Evolutionary conservation across 1,140 invertebrate species (phyloP).

Genomic region (Leptinotarsa lineolata): DNA sequence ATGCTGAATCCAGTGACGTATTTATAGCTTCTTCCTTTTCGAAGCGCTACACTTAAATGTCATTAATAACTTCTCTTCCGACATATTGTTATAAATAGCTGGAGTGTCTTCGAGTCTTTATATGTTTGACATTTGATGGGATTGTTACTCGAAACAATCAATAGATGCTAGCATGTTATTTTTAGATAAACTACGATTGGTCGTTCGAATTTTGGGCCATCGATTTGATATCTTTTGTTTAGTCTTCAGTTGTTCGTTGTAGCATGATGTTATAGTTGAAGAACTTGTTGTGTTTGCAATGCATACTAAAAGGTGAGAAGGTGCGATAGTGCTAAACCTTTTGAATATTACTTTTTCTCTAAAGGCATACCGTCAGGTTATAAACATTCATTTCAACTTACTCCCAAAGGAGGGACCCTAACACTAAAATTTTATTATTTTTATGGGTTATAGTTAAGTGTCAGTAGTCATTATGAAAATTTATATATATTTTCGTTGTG

Average conservation of each 20-base stretch:
- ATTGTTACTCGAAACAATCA: conserved; percentile 10
- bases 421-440: too few relatives aligned
- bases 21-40: background rate
- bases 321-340: too few relatives aligned
- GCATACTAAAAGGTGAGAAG: too few relatives aligned
- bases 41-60: conserved; percentile 13
- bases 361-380: too few relatives aligned
- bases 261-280: background rate
- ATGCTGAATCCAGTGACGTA: conserved; percentile 14
- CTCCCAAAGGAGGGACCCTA: too few relatives aligned
- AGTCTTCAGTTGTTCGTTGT: background rate
- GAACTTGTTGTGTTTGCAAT: background rate
- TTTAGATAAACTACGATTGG: background rate
- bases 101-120: conserved; percentile 9
- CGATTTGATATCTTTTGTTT: background rate
- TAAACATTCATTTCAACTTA: too few relatives aligned
- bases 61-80: conserved; percentile 23
- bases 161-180: background rate
- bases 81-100: conserved; percentile 6
- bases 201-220: background rate
- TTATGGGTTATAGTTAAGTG: too few relatives aligned
- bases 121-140: conserved; percentile 2
- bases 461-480: too few relatives aligned
- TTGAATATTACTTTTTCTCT: too few relatives aligned
- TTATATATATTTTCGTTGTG: too few relatives aligned